Evolutionary conservation across 1,140 invertebrate genomes (phyloP).

Genomic region (Ips nitidus): DNA sequence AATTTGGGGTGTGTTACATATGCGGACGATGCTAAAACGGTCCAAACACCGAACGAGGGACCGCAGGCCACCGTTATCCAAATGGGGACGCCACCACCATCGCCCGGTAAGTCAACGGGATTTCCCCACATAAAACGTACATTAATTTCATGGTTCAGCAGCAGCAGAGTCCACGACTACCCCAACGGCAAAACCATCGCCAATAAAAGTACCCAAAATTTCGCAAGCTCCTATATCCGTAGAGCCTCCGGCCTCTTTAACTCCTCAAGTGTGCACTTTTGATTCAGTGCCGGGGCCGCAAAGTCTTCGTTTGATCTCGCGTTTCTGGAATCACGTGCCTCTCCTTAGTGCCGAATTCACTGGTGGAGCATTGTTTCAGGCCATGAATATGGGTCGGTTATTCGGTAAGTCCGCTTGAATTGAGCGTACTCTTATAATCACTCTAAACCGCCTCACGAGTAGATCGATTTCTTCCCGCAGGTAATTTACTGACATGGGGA

Average conservation of each 20-base stretch:
- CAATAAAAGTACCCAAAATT: conserved; percentile 9
- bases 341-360: conserved; percentile 64
- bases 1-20: no score
- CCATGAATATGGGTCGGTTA: conserved; percentile 59
- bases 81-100: not conserved
- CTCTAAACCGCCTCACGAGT: not conserved
- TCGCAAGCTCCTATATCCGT: conserved; percentile 4
- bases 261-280: conserved; percentile 47
- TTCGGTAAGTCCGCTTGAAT: conserved; percentile 41
- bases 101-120: not conserved
- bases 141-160: not conserved
- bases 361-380: conserved; percentile 59
- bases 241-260: not conserved
- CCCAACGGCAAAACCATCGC: not conserved
- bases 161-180: not conserved
- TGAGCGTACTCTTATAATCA: not conserved
- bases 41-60: not conserved
- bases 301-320: conserved; percentile 58
- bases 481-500: conserved; percentile 47
- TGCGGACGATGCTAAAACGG: conserved; percentile 20
- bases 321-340: conserved; percentile 61
- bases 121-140: no score
- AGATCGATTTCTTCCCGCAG: conserved; percentile 30
- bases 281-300: conserved; percentile 65
- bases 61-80: not conserved